A percentile compares a stretch with the other conserved stretches of the same genome.
phyloP scores from a whole-genome alignment of 92 coral and sea anemone species.

The Epizoanthus ramosus region DNA sequence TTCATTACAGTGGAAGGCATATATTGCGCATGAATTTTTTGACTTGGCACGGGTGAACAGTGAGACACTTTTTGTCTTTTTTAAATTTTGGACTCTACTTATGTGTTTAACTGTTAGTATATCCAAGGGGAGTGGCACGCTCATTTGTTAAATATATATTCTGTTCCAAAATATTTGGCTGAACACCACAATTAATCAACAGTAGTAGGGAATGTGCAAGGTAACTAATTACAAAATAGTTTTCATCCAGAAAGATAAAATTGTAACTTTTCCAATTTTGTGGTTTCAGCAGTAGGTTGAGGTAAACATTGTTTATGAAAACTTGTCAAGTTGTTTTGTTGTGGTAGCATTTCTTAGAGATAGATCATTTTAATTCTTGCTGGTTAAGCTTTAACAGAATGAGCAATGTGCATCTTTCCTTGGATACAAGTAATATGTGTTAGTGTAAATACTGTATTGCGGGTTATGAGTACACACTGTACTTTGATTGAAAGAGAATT shows the following conservation, averaged over 20 bases:
- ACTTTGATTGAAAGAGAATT: not conserved
- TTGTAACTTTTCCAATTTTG: no score
- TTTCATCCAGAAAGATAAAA: no score
- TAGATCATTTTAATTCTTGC: no score
- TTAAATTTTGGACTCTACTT: slow-evolving; percentile 51
- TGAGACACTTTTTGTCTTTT: slow-evolving; percentile 90
- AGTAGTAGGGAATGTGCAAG: no score
- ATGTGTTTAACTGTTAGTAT: slow-evolving; percentile 14
- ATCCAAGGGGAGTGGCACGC: slow-evolving; percentile 19
- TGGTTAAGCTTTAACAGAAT: no score
- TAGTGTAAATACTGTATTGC: slow-evolving; percentile 4
- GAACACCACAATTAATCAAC: no score
- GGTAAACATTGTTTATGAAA: no score
- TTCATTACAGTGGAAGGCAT: slow-evolving; percentile 97
- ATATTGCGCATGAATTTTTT: slow-evolving; percentile 93
- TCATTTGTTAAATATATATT: not conserved
- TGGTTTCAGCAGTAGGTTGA: no score
- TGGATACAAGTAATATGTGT: slow-evolving; percentile 13
- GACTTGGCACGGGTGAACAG: slow-evolving; percentile 88
- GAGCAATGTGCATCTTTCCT: slow-evolving; percentile 18
- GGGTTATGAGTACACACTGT: slow-evolving; percentile 36
- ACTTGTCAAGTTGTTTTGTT: no score
- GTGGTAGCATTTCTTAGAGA: no score
- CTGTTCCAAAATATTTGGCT: not conserved
- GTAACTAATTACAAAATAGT: no score